Evolutionary conservation across 2,113 vertebrate genomes (phyloP).

Genomic region (Neogale vison): DNA sequence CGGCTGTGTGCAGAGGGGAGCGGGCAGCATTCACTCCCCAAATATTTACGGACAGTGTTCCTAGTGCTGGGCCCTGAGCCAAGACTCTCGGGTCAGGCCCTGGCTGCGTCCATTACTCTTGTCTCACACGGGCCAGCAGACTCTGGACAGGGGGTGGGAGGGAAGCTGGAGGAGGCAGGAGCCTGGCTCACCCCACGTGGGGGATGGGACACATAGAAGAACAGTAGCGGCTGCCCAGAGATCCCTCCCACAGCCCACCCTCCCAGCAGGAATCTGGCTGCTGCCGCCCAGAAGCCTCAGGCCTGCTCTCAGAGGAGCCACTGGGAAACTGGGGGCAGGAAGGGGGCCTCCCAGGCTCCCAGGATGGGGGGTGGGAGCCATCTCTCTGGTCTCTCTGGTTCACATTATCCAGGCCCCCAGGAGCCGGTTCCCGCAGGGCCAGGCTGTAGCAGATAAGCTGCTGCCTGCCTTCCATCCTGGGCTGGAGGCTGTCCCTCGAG

Average conservation of each 20-base stretch:
- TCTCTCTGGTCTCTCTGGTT: neutral
- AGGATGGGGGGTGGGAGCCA: neutral
- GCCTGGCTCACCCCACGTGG: neutral
- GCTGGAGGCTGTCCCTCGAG: slow-evolving; percentile 32
- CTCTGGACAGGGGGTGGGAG: slow-evolving; percentile 4
- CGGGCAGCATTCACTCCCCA: slow-evolving; percentile 68
- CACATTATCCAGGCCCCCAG: neutral
- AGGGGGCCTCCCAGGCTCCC: neutral
- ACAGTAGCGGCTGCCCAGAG: neutral
- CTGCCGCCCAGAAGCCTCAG: neutral
- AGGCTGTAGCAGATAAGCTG: slow-evolving; percentile 59
- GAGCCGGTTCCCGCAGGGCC: neutral
- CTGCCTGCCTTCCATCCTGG: slow-evolving; percentile 70
- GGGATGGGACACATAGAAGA: neutral
- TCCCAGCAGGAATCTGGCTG: slow-evolving; percentile 48
- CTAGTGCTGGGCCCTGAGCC: slow-evolving; percentile 53
- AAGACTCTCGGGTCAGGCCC: slow-evolving; percentile 61
- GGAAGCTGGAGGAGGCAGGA: neutral
- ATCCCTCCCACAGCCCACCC: slow-evolving; percentile 37
- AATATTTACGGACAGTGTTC: slow-evolving; percentile 76
- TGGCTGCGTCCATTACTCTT: slow-evolving; percentile 56
- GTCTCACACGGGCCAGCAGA: slow-evolving; percentile 7
- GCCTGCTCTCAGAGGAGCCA: neutral
- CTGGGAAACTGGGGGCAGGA: neutral
- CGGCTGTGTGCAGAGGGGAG: neutral